Evolutionary conservation across 2,113 vertebrate genomes (phyloP).

Genomic region (Gracilinanus agilis): DNA sequence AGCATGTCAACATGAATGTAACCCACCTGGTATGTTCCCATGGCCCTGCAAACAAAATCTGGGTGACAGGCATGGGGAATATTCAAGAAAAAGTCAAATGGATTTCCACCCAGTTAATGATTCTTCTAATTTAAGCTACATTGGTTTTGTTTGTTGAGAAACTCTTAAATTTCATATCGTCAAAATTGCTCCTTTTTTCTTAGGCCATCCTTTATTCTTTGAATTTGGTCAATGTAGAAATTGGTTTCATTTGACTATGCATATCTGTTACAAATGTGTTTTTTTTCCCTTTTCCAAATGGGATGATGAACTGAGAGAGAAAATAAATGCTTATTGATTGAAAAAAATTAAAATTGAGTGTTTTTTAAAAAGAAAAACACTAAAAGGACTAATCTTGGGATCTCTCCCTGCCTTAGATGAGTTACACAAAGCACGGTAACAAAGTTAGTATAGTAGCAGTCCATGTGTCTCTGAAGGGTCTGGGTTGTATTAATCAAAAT

Average conservation of each 20-base stretch:
- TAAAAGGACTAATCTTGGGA: neutral
- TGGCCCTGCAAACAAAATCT: neutral
- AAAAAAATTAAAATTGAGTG: neutral
- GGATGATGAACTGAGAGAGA: neutral
- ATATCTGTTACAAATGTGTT: neutral
- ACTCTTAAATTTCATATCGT: neutral
- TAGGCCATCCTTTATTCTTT: neutral
- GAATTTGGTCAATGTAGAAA: neutral
- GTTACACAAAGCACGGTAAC: neutral
- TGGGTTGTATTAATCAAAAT: neutral
- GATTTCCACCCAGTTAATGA: neutral
- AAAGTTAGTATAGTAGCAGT: neutral
- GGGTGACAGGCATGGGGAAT: neutral
- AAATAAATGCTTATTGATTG: neutral
- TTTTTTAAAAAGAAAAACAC: neutral
- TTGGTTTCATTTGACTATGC: neutral
- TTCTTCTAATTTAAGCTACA: neutral
- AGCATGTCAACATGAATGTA: neutral
- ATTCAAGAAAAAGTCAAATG: neutral
- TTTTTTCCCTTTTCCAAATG: neutral
- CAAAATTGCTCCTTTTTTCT: neutral
- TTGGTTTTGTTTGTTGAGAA: neutral
- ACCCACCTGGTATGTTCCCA: neutral
- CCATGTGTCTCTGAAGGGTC: neutral
- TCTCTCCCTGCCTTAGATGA: neutral